Evolutionary conservation across 30 jellyfish, hydroid and myxozoan species (phyloP).

Genomic region (Aurelia sp.): DNA sequence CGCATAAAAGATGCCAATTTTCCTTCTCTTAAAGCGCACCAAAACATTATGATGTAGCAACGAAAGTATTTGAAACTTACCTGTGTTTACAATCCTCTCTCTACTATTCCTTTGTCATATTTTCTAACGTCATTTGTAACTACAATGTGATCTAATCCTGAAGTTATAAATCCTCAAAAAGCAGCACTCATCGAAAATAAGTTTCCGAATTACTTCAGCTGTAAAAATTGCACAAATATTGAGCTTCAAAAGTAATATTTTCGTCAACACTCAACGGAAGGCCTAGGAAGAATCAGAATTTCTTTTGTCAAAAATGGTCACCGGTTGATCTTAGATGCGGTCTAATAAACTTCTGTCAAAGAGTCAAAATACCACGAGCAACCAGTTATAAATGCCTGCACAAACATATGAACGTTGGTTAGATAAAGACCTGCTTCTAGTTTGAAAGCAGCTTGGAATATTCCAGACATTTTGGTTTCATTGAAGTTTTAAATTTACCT

Average conservation of each 20-base stretch:
- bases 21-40: no score
- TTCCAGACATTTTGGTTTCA: neutral
- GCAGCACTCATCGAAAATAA: no score
- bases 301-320: slow-evolving; percentile 36
- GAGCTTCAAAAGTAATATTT: no score
- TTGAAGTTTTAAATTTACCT: no score
- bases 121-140: neutral
- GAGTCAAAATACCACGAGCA: slow-evolving; percentile 54
- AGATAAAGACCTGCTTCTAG: slow-evolving; percentile 24
- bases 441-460: slow-evolving; percentile 47
- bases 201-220: no score
- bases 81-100: neutral
- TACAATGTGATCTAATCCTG: no score
- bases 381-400: slow-evolving; percentile 23
- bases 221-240: no score
- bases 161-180: no score
- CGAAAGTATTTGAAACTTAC: neutral
- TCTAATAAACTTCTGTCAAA: slow-evolving; percentile 62
- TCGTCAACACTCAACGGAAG: neutral
- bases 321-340: slow-evolving; percentile 70
- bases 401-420: no score
- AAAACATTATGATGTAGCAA: no score
- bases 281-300: slow-evolving; percentile 6
- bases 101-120: neutral
- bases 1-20: no score